phyloP scores from a whole-genome alignment of 2,797 vertebrate genomes.

The Lepus oiostolus region DNA sequence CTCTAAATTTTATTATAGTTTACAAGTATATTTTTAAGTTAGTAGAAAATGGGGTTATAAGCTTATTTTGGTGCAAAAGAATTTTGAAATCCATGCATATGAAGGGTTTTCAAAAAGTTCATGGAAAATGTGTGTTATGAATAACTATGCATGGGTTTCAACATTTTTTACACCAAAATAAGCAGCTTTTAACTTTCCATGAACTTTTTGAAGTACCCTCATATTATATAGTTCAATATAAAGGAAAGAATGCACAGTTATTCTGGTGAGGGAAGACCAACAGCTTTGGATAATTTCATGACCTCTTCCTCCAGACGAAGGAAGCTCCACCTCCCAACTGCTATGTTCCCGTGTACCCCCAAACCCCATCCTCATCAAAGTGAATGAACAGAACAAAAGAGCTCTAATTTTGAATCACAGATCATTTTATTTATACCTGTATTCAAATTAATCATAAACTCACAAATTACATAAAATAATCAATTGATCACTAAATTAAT shows the following conservation, averaged over 20 bases:
- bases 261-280: background rate
- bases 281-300: background rate
- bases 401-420: conserved; percentile 24
- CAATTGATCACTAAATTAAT: conserved; percentile 7
- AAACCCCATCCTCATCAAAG: background rate
- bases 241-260: background rate
- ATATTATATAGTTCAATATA: background rate
- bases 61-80: too few relatives aligned
- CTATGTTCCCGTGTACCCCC: background rate
- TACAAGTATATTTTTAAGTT: too few relatives aligned
- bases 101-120: too few relatives aligned
- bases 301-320: background rate
- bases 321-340: fast-evolving
- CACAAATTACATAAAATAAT: background rate
- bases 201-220: too few relatives aligned
- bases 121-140: too few relatives aligned
- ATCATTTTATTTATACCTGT: background rate
- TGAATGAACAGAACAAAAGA: background rate
- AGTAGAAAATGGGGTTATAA: too few relatives aligned
- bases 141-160: too few relatives aligned
- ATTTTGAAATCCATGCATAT: too few relatives aligned
- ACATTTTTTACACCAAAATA: too few relatives aligned
- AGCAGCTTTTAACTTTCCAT: too few relatives aligned
- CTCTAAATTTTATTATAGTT: conserved; percentile 1
- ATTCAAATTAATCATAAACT: conserved; percentile 45